Percentiles rank a stretch among this genome's conserved stretches.
Conservation (phyloP, 2,888 invertebrate genomes). For the Zelleria hepariella region DNA sequence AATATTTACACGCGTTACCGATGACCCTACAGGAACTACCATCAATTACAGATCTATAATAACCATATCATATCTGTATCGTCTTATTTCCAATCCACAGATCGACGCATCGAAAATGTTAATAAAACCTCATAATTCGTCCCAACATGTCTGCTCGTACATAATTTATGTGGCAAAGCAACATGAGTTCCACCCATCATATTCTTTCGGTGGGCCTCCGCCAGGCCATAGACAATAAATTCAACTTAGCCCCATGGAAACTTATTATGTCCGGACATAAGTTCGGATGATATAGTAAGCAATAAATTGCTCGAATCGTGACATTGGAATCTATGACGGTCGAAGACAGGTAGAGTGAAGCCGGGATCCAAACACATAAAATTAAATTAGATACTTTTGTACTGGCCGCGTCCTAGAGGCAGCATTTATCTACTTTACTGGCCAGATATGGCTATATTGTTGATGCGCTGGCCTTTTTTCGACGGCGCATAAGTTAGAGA, state of each 20-base stretch:
- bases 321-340: constrained; percentile 50
- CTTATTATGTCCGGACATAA: constrained; percentile 42
- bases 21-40: background rate
- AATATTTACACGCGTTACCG: background rate
- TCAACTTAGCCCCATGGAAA: constrained; percentile 38
- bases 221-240: constrained; percentile 41
- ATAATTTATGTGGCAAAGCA: background rate
- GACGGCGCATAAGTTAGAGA: constrained; percentile 15
- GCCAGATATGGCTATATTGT: constrained; percentile 24
- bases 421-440: constrained; percentile 38
- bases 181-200: constrained; percentile 10
- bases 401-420: constrained; percentile 24
- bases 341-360: constrained; percentile 40
- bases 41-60: background rate
- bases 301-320: constrained; percentile 45
- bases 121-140: background rate
- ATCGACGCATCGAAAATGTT: background rate
- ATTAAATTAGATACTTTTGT: constrained; percentile 47
- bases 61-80: background rate
- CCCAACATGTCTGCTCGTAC: constrained; percentile 13
- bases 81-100: background rate
- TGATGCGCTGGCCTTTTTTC: constrained; percentile 27
- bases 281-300: constrained; percentile 51
- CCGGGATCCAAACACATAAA: constrained; percentile 29
- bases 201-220: constrained; percentile 18